Evolutionary conservation across 2,888 invertebrate genomes (phyloP), one percentile per base, ranked within the genome.

Genomic region (Cephus nigrinus): DNA sequence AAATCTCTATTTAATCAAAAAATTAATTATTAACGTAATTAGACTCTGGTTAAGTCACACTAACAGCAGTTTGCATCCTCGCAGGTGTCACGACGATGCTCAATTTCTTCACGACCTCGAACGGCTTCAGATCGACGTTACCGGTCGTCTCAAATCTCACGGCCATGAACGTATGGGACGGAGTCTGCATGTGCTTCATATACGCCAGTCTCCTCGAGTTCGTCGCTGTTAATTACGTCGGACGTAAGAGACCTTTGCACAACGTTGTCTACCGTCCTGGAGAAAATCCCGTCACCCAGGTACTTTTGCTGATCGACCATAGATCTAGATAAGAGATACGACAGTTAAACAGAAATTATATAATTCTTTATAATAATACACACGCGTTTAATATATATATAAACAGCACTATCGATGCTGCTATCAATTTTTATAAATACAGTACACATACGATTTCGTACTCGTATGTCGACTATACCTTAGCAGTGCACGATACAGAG

Each of bases 121-220:
- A 97, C 92, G 97, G 97, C 88, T 97, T 97, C 93, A 96, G 97
- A 90, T 96, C 97, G 87, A 98, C 97, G 76, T 93, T 98, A 89
- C 98, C 98, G 33, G 98, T 98, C 86, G 98, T 98, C 82, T 98
- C 98, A 77, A 98, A 98, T 92, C 92, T 98, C 88, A 97, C 97
- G 77, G 98, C 98, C 73, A 98, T 98, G 98, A 98, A 98, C 93
- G 97, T 98, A 76, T 98, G 98, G 98, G 98, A 98, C 92, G 98
- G 98, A 80, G 98, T 98, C 83, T 98, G 98, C 92, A 98, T 98
- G 98, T 98, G 97, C 92, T 98, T 98, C 94, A 98, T 98, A 92
- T 98, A 98, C 93, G 98, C 98, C 80, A 97, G 97, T 76, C 94
- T 98, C 80, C 94, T 98, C 87, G 98, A 98, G 92, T 98, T 98